Percentiles rank a stretch among this genome's conserved stretches.
Conservation (phyloP, 2,797 vertebrate genomes). For the Enteromius argenteus region DNA sequence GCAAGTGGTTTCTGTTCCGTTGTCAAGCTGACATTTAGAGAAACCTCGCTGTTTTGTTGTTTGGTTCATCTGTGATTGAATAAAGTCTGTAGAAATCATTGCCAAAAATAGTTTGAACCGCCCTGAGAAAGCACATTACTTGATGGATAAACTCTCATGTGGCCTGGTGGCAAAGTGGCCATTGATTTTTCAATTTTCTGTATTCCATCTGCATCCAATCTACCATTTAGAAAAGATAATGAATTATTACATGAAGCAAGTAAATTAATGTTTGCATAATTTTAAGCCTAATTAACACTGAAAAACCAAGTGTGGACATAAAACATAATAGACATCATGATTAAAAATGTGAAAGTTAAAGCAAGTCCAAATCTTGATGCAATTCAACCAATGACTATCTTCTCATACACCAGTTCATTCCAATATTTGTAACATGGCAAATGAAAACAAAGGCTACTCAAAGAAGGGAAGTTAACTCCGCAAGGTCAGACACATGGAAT, state of each 20-base stretch:
- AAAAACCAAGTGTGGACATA: neutral
- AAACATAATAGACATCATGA: neutral
- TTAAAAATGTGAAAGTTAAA: neutral
- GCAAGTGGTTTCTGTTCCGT: neutral
- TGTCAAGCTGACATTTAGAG: constrained; percentile 1
- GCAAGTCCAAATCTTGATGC: neutral
- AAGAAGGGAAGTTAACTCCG: constrained; percentile 42
- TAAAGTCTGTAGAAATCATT: constrained; percentile 1
- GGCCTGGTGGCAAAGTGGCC: neutral
- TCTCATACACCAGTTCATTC: constrained; percentile 17
- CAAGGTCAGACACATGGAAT: constrained; percentile 55
- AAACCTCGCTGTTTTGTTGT: neutral
- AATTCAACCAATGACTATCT: neutral
- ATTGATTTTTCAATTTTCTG: constrained; percentile 41
- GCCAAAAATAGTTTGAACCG: neutral
- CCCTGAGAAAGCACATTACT: neutral
- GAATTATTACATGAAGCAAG: neutral
- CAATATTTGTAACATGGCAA: constrained; percentile 21
- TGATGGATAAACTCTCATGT: constrained; percentile 17
- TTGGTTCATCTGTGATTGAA: constrained; percentile 16
- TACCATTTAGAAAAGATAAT: neutral
- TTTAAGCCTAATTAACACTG: neutral
- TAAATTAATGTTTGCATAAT: constrained; percentile 7
- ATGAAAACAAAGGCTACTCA: constrained; percentile 43
- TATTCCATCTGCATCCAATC: constrained; percentile 3